A percentile compares a stretch with the other conserved stretches of the same genome.
Evolutionary conservation across 2,113 vertebrate species (phyloP).

Genomic region (Desmodus rotundus): DNA sequence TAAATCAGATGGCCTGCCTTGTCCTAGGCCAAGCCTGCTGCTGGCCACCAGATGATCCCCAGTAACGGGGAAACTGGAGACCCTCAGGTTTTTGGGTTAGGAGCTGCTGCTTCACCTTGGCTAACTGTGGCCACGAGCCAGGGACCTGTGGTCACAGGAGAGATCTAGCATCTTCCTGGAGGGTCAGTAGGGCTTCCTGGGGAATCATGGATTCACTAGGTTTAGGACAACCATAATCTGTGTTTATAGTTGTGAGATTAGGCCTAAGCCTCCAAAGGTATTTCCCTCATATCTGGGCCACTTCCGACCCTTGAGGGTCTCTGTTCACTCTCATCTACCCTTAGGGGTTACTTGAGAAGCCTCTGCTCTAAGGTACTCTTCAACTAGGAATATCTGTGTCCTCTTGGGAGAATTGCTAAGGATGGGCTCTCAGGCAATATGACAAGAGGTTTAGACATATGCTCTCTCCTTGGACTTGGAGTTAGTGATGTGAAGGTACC

Average conservation of each 20-base stretch:
- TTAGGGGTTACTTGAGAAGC: neutral
- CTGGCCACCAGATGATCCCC: neutral
- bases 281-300: neutral
- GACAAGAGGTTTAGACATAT: neutral
- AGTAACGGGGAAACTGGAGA: neutral
- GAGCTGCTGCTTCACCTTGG: neutral
- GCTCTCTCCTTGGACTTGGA: neutral
- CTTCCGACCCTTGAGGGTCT: neutral
- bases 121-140: neutral
- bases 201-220: neutral
- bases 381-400: neutral
- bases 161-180: neutral
- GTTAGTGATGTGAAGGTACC: neutral
- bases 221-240: neutral
- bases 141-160: neutral
- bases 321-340: neutral
- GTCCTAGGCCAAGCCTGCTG: neutral
- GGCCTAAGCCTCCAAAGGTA: neutral
- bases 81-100: neutral
- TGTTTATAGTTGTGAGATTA: neutral
- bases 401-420: neutral
- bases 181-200: neutral
- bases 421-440: neutral
- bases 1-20: neutral
- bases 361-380: neutral